Conservation (phyloP, 1,140 invertebrate genomes). For the Aethina tumida region DNA sequence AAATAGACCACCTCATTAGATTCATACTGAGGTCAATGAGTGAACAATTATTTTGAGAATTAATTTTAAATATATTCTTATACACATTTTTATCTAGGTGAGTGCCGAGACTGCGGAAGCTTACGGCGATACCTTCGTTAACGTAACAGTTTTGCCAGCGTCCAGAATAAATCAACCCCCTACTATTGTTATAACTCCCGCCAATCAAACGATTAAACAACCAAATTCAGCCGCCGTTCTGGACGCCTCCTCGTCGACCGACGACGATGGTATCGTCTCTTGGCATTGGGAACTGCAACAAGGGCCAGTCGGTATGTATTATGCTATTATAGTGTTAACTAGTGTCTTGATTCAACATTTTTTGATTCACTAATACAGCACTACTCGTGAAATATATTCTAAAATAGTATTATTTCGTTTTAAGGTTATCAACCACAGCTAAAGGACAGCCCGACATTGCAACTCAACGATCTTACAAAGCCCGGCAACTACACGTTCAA, state of each 20-base stretch:
- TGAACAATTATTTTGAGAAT: neutral
- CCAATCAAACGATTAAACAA: conserved; percentile 73
- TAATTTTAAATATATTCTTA: conserved; percentile 4
- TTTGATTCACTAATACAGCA: neutral
- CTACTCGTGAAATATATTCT: neutral
- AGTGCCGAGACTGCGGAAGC: conserved; percentile 61
- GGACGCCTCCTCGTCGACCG: conserved; percentile 57
- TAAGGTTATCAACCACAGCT: conserved; percentile 74
- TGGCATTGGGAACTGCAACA: conserved; percentile 89
- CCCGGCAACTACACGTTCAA: conserved; percentile 91
- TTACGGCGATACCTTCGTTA: conserved; percentile 77
- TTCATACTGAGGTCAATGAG: too few relatives aligned
- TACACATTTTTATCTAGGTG: conserved; percentile 31
- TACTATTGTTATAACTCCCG: conserved; percentile 74
- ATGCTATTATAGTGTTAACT: conserved; percentile 1
- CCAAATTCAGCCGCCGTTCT: conserved; percentile 83
- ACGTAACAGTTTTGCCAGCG: conserved; percentile 86
- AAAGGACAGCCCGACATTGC: conserved; percentile 70
- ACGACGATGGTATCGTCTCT: conserved; percentile 54
- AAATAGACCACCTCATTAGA: too few relatives aligned
- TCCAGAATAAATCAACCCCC: conserved; percentile 78
- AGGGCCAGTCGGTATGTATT: conserved; percentile 43
- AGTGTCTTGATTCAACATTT: neutral
- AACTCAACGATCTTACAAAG: conserved; percentile 67
- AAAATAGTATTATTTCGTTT: conserved; percentile 38